Evolutionary conservation across 2,797 vertebrate genomes (phyloP).

Genomic region (Mareca penelope): DNA sequence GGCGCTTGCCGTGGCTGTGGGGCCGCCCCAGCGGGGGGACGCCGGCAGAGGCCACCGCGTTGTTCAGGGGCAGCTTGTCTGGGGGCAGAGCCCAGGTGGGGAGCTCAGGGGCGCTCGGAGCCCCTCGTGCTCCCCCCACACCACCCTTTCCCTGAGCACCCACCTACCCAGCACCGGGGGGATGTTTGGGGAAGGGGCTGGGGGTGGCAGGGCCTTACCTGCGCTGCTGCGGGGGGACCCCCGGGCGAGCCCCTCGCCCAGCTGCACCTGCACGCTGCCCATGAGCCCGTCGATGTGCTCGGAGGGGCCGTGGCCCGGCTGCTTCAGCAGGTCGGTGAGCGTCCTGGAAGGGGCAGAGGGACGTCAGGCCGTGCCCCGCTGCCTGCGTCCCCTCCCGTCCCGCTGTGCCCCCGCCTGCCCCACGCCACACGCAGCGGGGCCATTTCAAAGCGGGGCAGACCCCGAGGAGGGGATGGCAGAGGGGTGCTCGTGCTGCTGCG

Average conservation of each 20-base stretch:
- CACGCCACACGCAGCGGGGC: background rate
- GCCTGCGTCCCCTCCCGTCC: rapidly evolving
- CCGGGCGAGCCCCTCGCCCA: slow-evolving; percentile 84
- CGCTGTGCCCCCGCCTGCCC: background rate
- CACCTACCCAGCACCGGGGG: background rate
- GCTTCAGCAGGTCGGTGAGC: slow-evolving; percentile 92
- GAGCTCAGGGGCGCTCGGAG: rapidly evolving
- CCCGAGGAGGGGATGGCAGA: background rate
- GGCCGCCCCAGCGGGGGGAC: slow-evolving; percentile 81
- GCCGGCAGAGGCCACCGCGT: slow-evolving; percentile 74
- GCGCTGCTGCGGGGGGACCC: slow-evolving; percentile 82
- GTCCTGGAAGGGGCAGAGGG: slow-evolving; percentile 76
- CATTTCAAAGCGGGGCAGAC: background rate
- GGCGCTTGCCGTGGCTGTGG: slow-evolving; percentile 82
- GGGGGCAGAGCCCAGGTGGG: background rate
- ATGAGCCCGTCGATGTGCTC: slow-evolving; percentile 80
- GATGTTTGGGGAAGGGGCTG: background rate
- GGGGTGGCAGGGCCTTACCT: slow-evolving; percentile 75
- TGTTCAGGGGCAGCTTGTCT: slow-evolving; percentile 91
- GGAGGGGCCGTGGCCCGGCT: slow-evolving; percentile 82
- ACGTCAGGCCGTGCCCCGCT: background rate
- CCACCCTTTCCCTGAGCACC: too few species aligned
- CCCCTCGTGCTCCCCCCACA: background rate
- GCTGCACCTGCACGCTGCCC: slow-evolving; percentile 84
- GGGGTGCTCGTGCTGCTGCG: rapidly evolving